Evolutionary conservation across 2,888 invertebrate species (phyloP).

Genomic region (Tenthredo livida): DNA sequence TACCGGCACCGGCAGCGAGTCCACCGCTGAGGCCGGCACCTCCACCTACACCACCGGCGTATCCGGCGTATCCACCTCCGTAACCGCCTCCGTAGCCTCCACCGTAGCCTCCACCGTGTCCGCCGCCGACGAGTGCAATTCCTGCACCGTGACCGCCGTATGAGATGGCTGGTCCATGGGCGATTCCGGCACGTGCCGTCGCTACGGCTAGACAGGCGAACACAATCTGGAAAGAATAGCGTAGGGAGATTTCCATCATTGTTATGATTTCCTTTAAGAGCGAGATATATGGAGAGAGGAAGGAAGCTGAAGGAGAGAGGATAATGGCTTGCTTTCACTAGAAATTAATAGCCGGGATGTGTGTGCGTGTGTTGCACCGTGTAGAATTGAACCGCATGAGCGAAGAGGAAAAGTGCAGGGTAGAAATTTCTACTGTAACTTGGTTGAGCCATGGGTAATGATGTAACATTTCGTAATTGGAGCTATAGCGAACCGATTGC

Average conservation of each 20-base stretch:
- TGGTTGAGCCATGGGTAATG: conserved; percentile 55
- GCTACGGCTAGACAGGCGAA: conserved; percentile 77
- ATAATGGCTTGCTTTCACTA: conserved; percentile 35
- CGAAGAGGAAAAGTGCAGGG: background rate
- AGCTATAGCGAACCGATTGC: conserved; percentile 70
- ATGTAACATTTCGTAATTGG: conserved; percentile 75
- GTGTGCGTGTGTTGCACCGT: background rate
- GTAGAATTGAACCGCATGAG: conserved; percentile 7
- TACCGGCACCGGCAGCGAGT: conserved; percentile 76
- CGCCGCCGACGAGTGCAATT: conserved; percentile 48
- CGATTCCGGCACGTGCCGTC: conserved; percentile 76
- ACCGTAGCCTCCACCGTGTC: conserved; percentile 62
- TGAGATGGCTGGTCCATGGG: conserved; percentile 71
- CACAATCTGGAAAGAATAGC: conserved; percentile 69
- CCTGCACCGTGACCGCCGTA: conserved; percentile 65
- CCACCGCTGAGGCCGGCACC: conserved; percentile 74
- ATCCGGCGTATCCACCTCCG: conserved; percentile 63
- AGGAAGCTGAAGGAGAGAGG: background rate
- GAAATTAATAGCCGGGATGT: background rate
- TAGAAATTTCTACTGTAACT: background rate
- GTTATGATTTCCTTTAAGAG: background rate
- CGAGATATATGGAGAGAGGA: background rate
- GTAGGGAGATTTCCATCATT: background rate
- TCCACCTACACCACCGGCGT: conserved; percentile 62
- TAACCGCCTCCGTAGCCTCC: conserved; percentile 62